Evolutionary conservation across 2,888 invertebrate species (phyloP).

Genomic region (Dryocosmus kuriphilus): DNA sequence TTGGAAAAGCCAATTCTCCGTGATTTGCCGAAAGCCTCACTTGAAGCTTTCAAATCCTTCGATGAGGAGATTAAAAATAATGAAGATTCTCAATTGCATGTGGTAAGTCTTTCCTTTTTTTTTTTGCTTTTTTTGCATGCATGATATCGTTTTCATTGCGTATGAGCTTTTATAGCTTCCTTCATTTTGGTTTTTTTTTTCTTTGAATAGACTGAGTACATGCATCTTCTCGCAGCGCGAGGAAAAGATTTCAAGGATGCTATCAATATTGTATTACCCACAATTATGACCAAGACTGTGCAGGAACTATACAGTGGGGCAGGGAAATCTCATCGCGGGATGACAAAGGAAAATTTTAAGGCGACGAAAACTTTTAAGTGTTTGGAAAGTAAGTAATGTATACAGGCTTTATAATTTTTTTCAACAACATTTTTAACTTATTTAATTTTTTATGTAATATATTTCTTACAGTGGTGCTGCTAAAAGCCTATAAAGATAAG

Average conservation of each 20-base stretch:
- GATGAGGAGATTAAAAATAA: not conserved
- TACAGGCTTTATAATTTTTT: not conserved
- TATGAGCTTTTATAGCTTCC: not conserved
- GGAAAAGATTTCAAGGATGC: no score
- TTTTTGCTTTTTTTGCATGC: not conserved
- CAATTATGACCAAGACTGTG: not conserved
- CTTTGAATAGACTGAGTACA: no score
- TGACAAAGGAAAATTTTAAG: not conserved
- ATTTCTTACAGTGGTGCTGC: no score
- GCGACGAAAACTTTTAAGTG: no score
- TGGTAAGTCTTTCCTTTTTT: no score
- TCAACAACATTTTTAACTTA: not conserved
- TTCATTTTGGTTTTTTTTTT: no score
- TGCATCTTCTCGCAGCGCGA: no score
- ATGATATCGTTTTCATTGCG: not conserved
- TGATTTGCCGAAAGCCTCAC: not conserved
- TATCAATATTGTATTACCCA: no score
- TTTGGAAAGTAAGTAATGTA: no score
- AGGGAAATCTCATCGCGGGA: not conserved
- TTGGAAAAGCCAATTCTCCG: not conserved
- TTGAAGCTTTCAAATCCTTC: not conserved
- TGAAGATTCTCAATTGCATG: not conserved
- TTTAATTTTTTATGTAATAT: no score
- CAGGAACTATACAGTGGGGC: not conserved
- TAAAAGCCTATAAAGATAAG: no score